phyloP scores from a whole-genome alignment of 2,888 invertebrate genomes.

The Gastrophysa polygoni region DNA sequence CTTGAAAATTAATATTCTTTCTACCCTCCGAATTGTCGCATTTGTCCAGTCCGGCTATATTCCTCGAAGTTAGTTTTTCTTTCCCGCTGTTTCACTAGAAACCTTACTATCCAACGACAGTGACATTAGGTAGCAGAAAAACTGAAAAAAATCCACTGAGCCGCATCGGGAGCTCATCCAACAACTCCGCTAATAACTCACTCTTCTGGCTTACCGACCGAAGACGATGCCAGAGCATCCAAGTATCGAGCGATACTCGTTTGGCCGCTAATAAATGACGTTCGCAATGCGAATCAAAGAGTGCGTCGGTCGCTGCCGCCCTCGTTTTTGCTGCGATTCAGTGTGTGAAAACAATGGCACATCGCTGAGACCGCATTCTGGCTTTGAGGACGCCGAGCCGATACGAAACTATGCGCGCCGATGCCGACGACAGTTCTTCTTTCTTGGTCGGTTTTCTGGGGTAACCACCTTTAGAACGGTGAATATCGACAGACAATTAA shows the following conservation, averaged over 20 bases:
- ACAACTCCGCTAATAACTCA: conserved; percentile 43
- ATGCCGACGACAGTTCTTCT: neutral
- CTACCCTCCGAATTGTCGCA: no score
- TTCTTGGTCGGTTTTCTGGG: neutral
- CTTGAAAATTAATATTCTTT: no score
- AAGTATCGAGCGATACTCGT: conserved; percentile 49
- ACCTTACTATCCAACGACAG: neutral
- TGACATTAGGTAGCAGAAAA: conserved; percentile 2
- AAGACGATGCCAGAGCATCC: conserved; percentile 20
- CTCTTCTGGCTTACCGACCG: conserved; percentile 27
- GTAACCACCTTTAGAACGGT: neutral
- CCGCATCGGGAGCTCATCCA: no score
- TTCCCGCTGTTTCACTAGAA: neutral
- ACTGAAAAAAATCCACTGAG: conserved; percentile 8
- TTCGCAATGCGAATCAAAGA: conserved; percentile 56
- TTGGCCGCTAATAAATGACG: conserved; percentile 55
- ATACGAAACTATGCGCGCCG: neutral
- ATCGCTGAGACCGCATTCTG: conserved; percentile 57
- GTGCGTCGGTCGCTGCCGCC: conserved; percentile 53
- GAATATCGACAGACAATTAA: neutral
- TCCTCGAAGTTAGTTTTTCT: no score
- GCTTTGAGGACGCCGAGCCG: neutral
- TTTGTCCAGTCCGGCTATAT: no score
- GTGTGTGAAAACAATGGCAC: conserved; percentile 61
- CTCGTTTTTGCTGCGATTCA: conserved; percentile 56